Percentiles rank a stretch among this genome's conserved stretches.
Conservation (phyloP, 2,797 vertebrate genomes). For the Rhyacichthys aspro region DNA sequence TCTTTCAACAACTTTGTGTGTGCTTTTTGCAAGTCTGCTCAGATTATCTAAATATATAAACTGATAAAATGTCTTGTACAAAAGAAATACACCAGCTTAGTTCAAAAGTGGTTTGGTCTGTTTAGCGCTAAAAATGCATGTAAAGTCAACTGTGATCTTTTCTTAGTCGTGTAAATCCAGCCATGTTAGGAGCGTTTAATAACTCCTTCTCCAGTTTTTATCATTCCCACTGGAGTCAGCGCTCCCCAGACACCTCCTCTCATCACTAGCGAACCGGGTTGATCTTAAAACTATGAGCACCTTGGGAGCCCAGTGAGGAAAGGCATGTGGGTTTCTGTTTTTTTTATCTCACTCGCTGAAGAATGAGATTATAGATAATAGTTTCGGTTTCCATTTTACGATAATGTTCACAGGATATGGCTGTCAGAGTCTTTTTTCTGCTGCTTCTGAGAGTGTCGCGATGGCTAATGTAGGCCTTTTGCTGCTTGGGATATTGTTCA, state of each 20-base stretch:
- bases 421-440: constrained; percentile 27
- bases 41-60: neutral
- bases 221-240: constrained; percentile 48
- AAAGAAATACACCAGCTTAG: neutral
- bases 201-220: constrained; percentile 45
- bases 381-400: constrained; percentile 50
- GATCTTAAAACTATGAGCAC: constrained; percentile 61
- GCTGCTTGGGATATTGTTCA: constrained; percentile 58
- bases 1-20: too few species aligned
- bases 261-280: constrained; percentile 41
- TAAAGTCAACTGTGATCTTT: constrained; percentile 40
- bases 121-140: constrained; percentile 32
- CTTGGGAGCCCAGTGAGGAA: constrained; percentile 41
- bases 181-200: constrained; percentile 51
- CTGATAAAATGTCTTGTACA: neutral
- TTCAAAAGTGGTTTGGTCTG: constrained; percentile 11
- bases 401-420: constrained; percentile 36
- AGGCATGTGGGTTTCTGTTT: constrained; percentile 34
- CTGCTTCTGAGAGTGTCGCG: constrained; percentile 34
- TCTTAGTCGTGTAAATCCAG: constrained; percentile 34
- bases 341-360: constrained; percentile 60
- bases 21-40: too few species aligned
- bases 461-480: constrained; percentile 35
- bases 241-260: constrained; percentile 49
- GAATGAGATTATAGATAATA: constrained; percentile 63